Evolutionary conservation across 1,140 invertebrate genomes (phyloP).

Genomic region (Ptiloglossa arizonensis): DNA sequence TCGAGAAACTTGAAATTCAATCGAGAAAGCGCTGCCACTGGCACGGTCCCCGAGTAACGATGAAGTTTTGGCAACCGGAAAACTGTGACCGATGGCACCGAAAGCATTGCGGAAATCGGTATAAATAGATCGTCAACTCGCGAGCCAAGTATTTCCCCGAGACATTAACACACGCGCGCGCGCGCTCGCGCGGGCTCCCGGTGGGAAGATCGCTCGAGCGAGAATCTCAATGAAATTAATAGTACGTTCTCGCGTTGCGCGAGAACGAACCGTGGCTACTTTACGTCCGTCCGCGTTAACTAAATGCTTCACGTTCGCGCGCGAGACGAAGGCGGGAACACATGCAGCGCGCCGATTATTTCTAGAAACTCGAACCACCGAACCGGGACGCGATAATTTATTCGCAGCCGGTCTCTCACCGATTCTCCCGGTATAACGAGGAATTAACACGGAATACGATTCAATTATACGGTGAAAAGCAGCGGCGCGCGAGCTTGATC

Average conservation of each 20-base stretch:
- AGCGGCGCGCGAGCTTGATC: slow-evolving; percentile 6
- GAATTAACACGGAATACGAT: slow-evolving; percentile 31
- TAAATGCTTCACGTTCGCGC: neutral
- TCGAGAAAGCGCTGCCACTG: too few species aligned
- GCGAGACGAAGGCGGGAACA: neutral
- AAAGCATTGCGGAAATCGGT: too few species aligned
- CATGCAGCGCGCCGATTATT: slow-evolving; percentile 16
- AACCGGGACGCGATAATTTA: slow-evolving; percentile 28
- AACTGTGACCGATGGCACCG: too few species aligned
- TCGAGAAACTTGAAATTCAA: too few species aligned
- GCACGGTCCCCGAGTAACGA: too few species aligned
- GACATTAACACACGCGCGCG: too few species aligned
- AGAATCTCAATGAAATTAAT: too few species aligned
- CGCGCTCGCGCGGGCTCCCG: too few species aligned
- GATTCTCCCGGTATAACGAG: slow-evolving; percentile 17
- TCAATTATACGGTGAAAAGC: slow-evolving; percentile 33
- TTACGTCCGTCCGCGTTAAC: neutral
- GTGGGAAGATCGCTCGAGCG: too few species aligned
- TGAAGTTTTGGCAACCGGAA: too few species aligned
- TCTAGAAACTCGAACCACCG: neutral
- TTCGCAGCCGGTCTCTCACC: neutral
- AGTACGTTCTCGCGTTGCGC: neutral
- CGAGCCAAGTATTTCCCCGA: too few species aligned
- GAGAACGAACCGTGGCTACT: neutral
- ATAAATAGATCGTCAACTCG: too few species aligned